Base-by-base conservation (phyloP, 1,140 invertebrate genomes). In the Danaus plexippus region DNA sequence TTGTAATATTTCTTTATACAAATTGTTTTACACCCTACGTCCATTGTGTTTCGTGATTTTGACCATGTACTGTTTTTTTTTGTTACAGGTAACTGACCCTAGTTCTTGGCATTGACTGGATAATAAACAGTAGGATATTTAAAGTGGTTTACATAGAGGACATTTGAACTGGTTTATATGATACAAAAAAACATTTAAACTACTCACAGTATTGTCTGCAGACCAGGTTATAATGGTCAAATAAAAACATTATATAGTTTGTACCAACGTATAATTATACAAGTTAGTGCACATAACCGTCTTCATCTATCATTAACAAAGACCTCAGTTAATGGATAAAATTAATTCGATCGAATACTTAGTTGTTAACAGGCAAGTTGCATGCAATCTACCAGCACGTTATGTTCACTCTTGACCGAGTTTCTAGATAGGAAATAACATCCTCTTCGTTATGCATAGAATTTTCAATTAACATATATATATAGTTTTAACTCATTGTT, bases 11-110 rank as follows among this genome's bases (percentile, higher is more conserved):
- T 52, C 55, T 32, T 32, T 32, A 3, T 32, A 32, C 22, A 32
- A 32, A 32, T 32, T 43, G 49, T 54, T 52, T 55, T 58, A 61
- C 56, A 45, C 52, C 49, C 53, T 48, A 42, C 48, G 52, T 46
- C 49, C 50, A 69, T 66, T 66, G 59, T 67, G 54, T 62, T 64
- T 63, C 51, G 53, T 61, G 54, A 64, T 68, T 64, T 63, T 72
- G 57, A 66, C 56, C 47, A 62, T 66, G 51, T 56, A 54, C 22
- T 32, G 11, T 59, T 64, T 63, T 58, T 75, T 75, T 77, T 77
- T 79, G 70, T 80, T 80, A 52, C 77, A 83, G 80, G 80, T 83
- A 83, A 80, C 67, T 76, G 75, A 83, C 70, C 75, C 68, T 63
- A 56, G 69, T 57, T 48, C 58, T 61, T 64, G 66, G 61, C 66